Evolutionary conservation across 2,113 vertebrate species (phyloP).

Genomic region (Patagioenas fasciata): DNA sequence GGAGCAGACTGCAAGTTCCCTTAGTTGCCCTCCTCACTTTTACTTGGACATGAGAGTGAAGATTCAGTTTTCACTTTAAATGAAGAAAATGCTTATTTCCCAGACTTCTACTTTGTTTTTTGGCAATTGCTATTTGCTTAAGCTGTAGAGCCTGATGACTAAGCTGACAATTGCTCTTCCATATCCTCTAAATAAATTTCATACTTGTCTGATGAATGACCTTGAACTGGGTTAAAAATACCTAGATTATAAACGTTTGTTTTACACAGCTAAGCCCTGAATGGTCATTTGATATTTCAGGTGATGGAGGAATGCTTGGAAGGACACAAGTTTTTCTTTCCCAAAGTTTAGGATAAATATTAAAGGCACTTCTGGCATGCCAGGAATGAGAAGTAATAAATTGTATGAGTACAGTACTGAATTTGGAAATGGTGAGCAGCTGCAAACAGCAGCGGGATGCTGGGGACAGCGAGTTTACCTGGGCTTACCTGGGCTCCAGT

Average conservation of each 20-base stretch:
- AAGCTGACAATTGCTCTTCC: conserved; percentile 33
- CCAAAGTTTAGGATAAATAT: background rate
- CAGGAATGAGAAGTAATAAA: background rate
- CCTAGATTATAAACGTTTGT: background rate
- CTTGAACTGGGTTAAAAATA: conserved; percentile 24
- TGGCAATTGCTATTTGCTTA: conserved; percentile 42
- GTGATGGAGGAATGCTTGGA: background rate
- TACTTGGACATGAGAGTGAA: conserved; percentile 24
- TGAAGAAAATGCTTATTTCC: background rate
- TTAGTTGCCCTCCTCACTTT: background rate
- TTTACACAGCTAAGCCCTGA: background rate
- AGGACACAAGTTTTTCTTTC: background rate
- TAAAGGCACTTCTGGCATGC: background rate
- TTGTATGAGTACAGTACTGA: background rate
- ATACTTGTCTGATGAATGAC: background rate
- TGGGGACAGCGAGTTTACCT: background rate
- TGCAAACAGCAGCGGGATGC: background rate
- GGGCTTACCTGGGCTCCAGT: background rate
- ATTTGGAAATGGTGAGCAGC: background rate
- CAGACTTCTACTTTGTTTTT: conserved; percentile 6
- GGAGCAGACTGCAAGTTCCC: background rate
- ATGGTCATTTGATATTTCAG: background rate
- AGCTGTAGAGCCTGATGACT: conserved; percentile 54
- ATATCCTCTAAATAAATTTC: background rate
- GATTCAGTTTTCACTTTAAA: conserved; percentile 41